A percentile compares a stretch with the other conserved stretches of the same genome.
Evolutionary conservation across 2,888 invertebrate species (phyloP).

Genomic region (Mesoligia furuncula): DNA sequence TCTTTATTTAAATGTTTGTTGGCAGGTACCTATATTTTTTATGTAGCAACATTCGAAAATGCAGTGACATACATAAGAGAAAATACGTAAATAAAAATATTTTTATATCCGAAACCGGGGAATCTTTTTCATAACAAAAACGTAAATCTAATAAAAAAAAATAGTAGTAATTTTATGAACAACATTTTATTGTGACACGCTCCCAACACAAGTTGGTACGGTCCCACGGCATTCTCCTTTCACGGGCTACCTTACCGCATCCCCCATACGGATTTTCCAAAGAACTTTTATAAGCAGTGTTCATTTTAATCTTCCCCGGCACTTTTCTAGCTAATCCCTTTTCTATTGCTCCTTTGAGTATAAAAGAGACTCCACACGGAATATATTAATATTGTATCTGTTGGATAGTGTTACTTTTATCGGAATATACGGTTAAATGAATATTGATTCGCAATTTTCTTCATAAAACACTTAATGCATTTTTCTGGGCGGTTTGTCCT

Average conservation of each 20-base stretch:
- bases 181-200: no score
- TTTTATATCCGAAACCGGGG: no score
- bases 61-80: no score
- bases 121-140: no score
- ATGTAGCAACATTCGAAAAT: no score
- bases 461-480: background rate
- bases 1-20: no score
- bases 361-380: slow-evolving; percentile 10
- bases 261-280: background rate
- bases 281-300: slow-evolving; percentile 34
- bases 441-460: background rate
- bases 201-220: no score
- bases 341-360: slow-evolving; percentile 35
- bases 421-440: background rate
- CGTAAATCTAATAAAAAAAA: no score
- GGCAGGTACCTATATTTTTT: no score
- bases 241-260: no score
- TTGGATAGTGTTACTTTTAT: background rate
- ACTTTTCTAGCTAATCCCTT: slow-evolving; percentile 40
- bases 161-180: no score
- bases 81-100: no score
- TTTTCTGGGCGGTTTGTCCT: background rate
- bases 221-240: background rate
- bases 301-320: slow-evolving; percentile 39
- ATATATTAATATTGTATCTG: slow-evolving; percentile 18